Conservation (phyloP, 2,888 invertebrate genomes). For the Seladonia tumulorum region DNA sequence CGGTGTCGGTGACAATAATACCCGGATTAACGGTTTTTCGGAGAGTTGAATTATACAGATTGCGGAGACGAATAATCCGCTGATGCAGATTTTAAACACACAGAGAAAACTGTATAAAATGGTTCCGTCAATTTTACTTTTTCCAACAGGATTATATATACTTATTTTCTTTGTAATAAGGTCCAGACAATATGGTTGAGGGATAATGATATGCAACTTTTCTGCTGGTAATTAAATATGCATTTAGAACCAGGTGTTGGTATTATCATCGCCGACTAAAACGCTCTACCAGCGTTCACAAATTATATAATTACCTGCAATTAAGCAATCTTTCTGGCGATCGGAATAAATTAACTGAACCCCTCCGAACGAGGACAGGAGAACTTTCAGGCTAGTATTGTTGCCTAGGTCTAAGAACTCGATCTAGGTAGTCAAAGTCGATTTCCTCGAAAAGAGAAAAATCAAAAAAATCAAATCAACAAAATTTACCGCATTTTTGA, state of each 20-base stretch:
- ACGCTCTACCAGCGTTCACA: not conserved
- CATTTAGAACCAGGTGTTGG: not conserved
- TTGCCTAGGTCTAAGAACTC: not conserved
- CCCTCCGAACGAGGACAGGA: not conserved
- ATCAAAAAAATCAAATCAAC: no score
- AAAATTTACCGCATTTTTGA: not conserved
- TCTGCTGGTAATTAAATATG: not conserved
- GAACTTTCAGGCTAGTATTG: not conserved
- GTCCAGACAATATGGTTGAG: not conserved
- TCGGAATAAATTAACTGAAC: not conserved
- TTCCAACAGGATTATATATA: not conserved
- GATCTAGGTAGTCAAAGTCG: not conserved
- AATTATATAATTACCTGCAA: not conserved
- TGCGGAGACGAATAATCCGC: no score
- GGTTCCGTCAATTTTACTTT: no score
- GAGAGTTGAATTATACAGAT: no score
- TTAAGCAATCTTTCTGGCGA: not conserved
- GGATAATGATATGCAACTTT: not conserved
- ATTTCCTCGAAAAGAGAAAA: not conserved
- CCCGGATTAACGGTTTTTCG: no score
- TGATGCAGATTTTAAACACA: no score
- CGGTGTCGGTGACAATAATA: no score
- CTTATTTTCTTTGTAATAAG: not conserved
- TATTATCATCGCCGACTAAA: not conserved
- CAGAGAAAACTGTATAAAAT: no score